These are phyloP conservation scores for Lipotes vexillifer DNA, from an alignment of 2,113 vertebrate species.

Conservation along the genomic window DNA sequence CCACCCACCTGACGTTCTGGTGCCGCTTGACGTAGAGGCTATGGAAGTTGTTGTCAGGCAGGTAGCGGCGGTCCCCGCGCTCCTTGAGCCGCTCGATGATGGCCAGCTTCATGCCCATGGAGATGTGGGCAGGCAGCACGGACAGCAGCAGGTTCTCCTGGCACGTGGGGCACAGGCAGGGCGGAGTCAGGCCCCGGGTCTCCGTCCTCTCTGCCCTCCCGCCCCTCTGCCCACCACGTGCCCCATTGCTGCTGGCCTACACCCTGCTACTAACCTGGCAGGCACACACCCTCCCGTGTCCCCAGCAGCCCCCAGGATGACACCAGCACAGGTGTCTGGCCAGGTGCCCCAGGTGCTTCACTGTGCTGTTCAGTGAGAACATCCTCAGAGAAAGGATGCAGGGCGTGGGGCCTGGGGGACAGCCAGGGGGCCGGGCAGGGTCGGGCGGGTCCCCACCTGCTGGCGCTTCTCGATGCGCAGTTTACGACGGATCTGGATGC, in stretches of 20 bases:
- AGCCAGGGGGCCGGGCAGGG: rapidly evolving
- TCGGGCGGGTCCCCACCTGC: constrained; percentile 82
- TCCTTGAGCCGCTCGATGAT: constrained; percentile 97
- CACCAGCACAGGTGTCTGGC: rapidly evolving
- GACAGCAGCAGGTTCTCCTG: constrained; percentile 96
- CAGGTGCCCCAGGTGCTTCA: rapidly evolving
- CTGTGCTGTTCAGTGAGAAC: rapidly evolving
- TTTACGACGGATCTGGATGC: constrained; percentile 93
- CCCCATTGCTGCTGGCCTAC: rapidly evolving
- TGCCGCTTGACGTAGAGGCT: constrained; percentile 97
- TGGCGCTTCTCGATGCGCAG: constrained; percentile 96
- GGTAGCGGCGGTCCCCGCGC: constrained; percentile 88
- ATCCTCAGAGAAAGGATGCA: not conserved
- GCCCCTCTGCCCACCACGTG: rapidly evolving
- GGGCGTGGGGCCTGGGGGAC: rapidly evolving
- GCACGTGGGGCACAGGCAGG: rapidly evolving
- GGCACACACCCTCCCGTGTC: rapidly evolving
- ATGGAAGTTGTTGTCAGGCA: constrained; percentile 98
- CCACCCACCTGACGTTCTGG: constrained; percentile 75
- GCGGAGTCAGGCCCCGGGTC: rapidly evolving
- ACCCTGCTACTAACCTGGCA: not conserved
- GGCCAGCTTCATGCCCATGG: constrained; percentile 98
- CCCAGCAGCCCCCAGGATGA: not conserved
- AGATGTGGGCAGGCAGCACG: constrained; percentile 96
- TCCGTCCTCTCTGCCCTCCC: rapidly evolving